These are phyloP conservation scores for Terrapene triunguis DNA, from an alignment of 2,113 vertebrate species.

Conservation along the genomic window DNA sequence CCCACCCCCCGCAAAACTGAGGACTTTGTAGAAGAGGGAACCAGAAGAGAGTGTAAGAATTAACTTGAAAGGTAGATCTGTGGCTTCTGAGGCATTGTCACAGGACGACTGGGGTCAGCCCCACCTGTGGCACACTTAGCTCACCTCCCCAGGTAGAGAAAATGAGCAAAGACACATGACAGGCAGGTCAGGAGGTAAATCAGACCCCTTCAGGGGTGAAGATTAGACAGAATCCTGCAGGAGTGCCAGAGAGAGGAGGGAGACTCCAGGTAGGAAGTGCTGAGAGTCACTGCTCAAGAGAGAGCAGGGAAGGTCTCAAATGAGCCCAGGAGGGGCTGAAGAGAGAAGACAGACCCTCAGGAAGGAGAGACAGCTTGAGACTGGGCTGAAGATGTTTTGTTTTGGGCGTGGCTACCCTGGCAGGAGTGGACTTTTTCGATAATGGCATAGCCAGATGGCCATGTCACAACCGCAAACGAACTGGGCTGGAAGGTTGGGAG, in stretches of 20 bases:
- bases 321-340: background rate
- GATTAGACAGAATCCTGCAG: background rate
- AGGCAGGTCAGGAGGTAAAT: background rate
- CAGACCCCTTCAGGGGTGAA: background rate
- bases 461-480: background rate
- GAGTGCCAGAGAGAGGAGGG: background rate
- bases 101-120: background rate
- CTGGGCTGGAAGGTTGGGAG: background rate
- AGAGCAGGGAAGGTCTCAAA: background rate
- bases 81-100: background rate
- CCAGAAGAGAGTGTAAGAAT: background rate
- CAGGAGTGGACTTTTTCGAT: background rate
- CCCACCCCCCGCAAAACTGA: fast-evolving
- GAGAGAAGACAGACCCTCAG: background rate
- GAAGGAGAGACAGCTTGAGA: background rate
- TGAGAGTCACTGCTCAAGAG: background rate
- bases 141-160: background rate
- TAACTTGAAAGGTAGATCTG: fast-evolving
- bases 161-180: background rate
- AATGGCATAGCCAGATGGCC: background rate
- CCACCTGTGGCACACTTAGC: background rate
- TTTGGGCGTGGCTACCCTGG: background rate
- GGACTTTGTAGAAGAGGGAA: background rate
- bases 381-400: background rate
- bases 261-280: background rate